Base-by-base conservation (phyloP, 2,113 vertebrate genomes). In the Coreoperca whiteheadi region DNA sequence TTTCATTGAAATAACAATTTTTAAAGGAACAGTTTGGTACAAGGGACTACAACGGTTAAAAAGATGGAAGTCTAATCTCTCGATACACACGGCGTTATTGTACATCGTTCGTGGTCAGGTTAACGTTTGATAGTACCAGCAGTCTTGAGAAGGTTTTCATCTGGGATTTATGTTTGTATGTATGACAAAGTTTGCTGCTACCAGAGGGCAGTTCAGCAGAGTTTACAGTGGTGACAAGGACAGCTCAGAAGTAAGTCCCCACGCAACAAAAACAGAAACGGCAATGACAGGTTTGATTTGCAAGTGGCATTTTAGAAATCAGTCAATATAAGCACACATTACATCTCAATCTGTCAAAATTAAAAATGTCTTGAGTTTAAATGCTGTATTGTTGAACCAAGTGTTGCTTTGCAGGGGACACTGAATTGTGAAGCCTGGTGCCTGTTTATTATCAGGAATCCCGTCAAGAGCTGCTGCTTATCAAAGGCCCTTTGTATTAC, bases 401-500 rank as follows among this genome's bases (percentile, higher is more conserved):
- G n/a, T 1, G 3, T n/a, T 65, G 51, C 63, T 30, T 60, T 28
- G 32, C 46, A 53, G 37, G 37, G 41, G 39, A 43, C 23, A 25
- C 23, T 48, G 9, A 28, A 21, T 10, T 6, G 8, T 20, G 30
- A 74, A 57, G 28, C 70, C 39, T 32, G 48, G 65, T 23, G 48
- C 43, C 25, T 61, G 18, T 72, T 76, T 15, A 8, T 21, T 23
- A 51, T 72, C 25, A 8, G 14, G 30, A 20, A 50, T 11, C 72
- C 14, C 16, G 9, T 41, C 66, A 37, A 28, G 65, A 73, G 50
- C 70, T 73, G 88, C 76, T 34, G 74, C 48, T 28, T 21, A 21
- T 83, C 73, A 81, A 69, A 9, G 30, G 28, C 12, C 23, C 53
- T 78, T 77, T 81, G 60, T 73, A 1, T 79, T 32, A 30, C 21